Percentiles rank a stretch among this genome's conserved stretches.
These are phyloP conservation scores for Mus musculus DNA, from an alignment of 2,113 vertebrate species.

Conservation along the genomic window GRCm39 chr14:110143001-110143500, in stretches of 20 bases:
- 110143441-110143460: neutral
- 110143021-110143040: neutral
- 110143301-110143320: neutral
- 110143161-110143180: neutral
- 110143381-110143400: rapidly evolving
- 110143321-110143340: neutral
- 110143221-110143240: neutral
- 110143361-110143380: rapidly evolving
- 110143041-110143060: neutral
- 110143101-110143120: neutral
- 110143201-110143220: neutral
- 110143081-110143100: neutral
- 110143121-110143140: neutral
- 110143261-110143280: neutral
- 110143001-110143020: neutral
- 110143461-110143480: neutral
- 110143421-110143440: neutral
- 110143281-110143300: neutral
- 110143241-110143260: neutral
- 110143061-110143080: neutral
- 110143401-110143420: neutral
- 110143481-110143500: neutral
- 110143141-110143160: neutral
- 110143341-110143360: neutral
- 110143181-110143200: neutral